Evolutionary conservation across 2,888 invertebrate genomes (phyloP), one percentile per base, ranked within the genome.

Genomic region (Scaptomyza flava): DNA sequence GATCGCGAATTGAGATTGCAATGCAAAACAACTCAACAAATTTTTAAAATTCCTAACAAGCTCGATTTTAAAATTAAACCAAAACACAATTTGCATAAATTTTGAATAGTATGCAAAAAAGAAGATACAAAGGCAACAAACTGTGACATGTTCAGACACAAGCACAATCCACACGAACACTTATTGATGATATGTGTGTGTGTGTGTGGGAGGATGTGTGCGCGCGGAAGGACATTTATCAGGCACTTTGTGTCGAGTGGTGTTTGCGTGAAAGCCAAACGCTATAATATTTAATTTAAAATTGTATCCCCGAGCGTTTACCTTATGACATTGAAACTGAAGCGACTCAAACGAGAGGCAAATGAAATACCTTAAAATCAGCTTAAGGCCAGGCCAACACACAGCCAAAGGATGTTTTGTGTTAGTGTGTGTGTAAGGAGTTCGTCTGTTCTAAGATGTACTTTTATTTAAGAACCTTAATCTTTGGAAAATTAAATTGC

Each of bases 251-350:
- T 43, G 43, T 41, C 7, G 9, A 9, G 47, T 64, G 64, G 64
- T 68, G 31, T 71, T 62, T 68, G 60, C 61, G 66, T 27, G 58
- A 54, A 66, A 68, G 51, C 58, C 72, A 65, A 41, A 61, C 52
- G 65, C 53, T 56, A 53, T 61, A 79, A 85, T 72, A 81, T 85
- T 77, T 77, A 74, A 79, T 79, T 85, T 82, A 70, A 85, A 82
- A 68, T 72, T 59, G 67, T 60, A 60, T 64, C 77, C 69, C 27
- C 34, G 11, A 65, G 81, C 79, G 67, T 57, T 74, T 54, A 42
- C 51, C 56, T 65, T 63, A 47, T 72, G 63, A 73, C 54, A 67
- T 73, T 54, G 53, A 51, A 52, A 61, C 56, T 60, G 17, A 60
- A 41, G 54, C 34, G 51, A 51, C 14, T 45, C 58, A 61, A 68